Percentiles rank a stretch among this genome's conserved stretches.
Evolutionary conservation across 2,888 invertebrate species (phyloP).

Genomic region (Pammene fasciana): DNA sequence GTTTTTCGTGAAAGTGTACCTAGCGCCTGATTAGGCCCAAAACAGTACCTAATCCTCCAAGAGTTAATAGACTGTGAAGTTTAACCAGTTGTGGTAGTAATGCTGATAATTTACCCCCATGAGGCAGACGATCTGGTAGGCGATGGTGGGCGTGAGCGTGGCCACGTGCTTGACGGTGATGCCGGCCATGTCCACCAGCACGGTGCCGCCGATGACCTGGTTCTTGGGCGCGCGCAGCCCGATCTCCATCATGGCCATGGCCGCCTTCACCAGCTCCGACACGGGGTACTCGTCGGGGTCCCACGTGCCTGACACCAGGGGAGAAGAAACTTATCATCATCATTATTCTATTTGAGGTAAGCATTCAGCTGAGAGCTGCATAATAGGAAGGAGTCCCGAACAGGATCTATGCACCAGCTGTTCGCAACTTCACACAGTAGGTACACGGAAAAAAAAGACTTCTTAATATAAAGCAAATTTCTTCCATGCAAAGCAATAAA

Average conservation of each 20-base stretch:
- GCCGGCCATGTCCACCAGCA: conserved; percentile 68
- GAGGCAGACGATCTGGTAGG: conserved; percentile 70
- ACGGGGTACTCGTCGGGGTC: conserved; percentile 69
- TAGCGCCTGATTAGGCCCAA: neutral
- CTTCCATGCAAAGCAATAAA: too few species aligned
- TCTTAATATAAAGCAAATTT: too few species aligned
- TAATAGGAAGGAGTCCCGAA: too few species aligned
- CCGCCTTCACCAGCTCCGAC: conserved; percentile 66
- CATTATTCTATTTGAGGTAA: too few species aligned
- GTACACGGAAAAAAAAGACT: too few species aligned
- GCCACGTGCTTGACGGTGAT: conserved; percentile 65
- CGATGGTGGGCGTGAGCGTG: conserved; percentile 68
- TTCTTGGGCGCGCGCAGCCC: conserved; percentile 68
- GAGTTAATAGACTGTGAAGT: too few species aligned
- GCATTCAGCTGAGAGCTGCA: too few species aligned
- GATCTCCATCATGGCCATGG: conserved; percentile 64
- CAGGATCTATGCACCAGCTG: too few species aligned
- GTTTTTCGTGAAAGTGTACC: too few species aligned
- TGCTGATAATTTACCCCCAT: conserved; percentile 59
- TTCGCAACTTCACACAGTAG: too few species aligned
- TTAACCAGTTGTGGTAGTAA: too few species aligned
- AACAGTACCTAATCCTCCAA: too few species aligned
- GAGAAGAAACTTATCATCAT: conserved; percentile 7
- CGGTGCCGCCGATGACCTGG: conserved; percentile 67
- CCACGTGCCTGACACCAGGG: conserved; percentile 62